Evolutionary conservation across 1,140 invertebrate genomes (phyloP).

Genomic region (Drosophila repletoides): DNA sequence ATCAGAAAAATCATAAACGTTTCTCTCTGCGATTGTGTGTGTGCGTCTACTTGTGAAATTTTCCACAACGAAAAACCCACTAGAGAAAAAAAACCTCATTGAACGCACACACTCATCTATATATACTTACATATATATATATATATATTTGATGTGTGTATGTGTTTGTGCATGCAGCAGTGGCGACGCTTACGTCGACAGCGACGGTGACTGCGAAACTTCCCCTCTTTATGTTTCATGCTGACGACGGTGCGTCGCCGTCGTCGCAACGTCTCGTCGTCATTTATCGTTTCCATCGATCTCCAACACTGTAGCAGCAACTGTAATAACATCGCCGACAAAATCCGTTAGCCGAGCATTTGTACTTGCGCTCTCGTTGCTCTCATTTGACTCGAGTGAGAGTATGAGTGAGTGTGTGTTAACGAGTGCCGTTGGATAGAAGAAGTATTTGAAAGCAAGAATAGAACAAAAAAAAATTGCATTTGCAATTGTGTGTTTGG

Average conservation of each 20-base stretch:
- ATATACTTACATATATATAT: constrained; percentile 12
- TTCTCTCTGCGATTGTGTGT: constrained; percentile 23
- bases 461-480: constrained; percentile 50
- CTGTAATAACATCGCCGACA: constrained; percentile 60
- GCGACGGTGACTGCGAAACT: constrained; percentile 60
- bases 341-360: constrained; percentile 62
- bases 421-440: constrained; percentile 31
- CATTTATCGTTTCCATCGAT: constrained; percentile 79
- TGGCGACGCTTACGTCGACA: constrained; percentile 33
- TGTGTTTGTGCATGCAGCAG: constrained; percentile 34
- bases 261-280: constrained; percentile 70
- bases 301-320: constrained; percentile 70
- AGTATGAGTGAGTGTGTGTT: constrained; percentile 10
- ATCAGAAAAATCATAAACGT: constrained; percentile 56
- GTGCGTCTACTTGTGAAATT: constrained; percentile 69
- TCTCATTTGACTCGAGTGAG: constrained; percentile 29
- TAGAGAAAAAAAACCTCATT: constrained; percentile 39
- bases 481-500: constrained; percentile 47
- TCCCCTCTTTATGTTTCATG: constrained; percentile 74
- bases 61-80: constrained; percentile 68
- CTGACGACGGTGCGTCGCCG: constrained; percentile 42
- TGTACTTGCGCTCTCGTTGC: constrained; percentile 43
- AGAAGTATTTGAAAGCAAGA: constrained; percentile 37
- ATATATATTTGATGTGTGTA: constrained; percentile 5
- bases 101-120: constrained; percentile 27